phyloP scores from a whole-genome alignment of 2,888 invertebrate genomes.

The Drosophila pullipes region DNA sequence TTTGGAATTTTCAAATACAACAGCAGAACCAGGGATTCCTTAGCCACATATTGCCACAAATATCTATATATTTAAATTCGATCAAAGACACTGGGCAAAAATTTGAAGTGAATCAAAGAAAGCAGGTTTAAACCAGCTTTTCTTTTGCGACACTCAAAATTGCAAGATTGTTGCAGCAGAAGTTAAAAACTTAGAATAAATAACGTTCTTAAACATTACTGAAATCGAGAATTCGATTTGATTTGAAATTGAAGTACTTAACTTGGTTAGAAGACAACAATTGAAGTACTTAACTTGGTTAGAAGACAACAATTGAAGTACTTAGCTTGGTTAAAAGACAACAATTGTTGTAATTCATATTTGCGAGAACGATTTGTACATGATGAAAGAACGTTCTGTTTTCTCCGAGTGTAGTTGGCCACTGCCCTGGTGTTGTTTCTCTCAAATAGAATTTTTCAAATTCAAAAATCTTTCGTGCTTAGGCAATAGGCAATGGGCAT shows the following conservation, averaged over 20 bases:
- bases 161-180: background rate
- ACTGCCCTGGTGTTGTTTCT: conserved; percentile 26
- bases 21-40: conserved; percentile 42
- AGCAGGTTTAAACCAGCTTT: background rate
- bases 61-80: background rate
- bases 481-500: conserved; percentile 6
- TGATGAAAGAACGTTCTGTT: background rate
- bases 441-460: conserved; percentile 24
- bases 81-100: background rate
- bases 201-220: background rate
- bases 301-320: too few relatives aligned
- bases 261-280: too few relatives aligned
- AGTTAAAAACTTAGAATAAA: background rate
- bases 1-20: conserved; percentile 58
- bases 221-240: background rate
- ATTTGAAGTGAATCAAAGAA: background rate
- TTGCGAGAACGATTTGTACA: background rate
- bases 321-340: background rate
- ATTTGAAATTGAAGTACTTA: background rate
- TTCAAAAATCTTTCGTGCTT: conserved; percentile 25
- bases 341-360: background rate
- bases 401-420: background rate
- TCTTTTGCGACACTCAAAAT: background rate
- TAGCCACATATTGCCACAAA: background rate
- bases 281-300: too few relatives aligned